Percentiles rank a stretch among this genome's conserved stretches.
Evolutionary conservation across 2,113 vertebrate species (phyloP).

Genomic region (Petrocephalus microphthalmus): DNA sequence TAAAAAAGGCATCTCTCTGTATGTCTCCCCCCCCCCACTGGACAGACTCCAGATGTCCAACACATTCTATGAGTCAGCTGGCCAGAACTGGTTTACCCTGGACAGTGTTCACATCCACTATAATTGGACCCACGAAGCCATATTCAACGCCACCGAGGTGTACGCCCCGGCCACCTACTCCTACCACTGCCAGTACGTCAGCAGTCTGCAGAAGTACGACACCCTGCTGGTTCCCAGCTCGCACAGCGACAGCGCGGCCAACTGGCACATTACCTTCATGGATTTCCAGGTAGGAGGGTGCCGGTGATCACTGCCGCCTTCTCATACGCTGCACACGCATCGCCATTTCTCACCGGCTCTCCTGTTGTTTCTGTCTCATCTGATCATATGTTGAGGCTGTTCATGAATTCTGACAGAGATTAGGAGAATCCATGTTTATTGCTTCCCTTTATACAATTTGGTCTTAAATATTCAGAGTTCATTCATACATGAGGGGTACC

Average conservation of each 20-base stretch:
- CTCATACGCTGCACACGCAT: background rate
- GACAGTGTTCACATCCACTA: conserved; percentile 85
- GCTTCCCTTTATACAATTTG: background rate
- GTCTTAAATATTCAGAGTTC: background rate
- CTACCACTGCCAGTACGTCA: conserved; percentile 84
- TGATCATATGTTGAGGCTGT: background rate
- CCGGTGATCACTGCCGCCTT: background rate
- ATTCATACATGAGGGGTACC: background rate
- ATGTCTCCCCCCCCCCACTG: conserved; percentile 10
- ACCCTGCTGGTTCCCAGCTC: conserved; percentile 77
- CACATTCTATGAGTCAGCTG: conserved; percentile 74
- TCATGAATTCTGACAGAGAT: background rate
- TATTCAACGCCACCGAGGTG: conserved; percentile 77
- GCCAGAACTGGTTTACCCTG: conserved; percentile 85
- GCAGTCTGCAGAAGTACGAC: conserved; percentile 78
- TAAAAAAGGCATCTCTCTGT: background rate
- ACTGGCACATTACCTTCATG: conserved; percentile 89
- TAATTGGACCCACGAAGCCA: conserved; percentile 82
- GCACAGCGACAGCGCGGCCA: conserved; percentile 63
- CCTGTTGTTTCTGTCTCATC: background rate
- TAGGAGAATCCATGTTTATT: background rate
- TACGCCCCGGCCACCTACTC: conserved; percentile 78
- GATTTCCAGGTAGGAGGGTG: conserved; percentile 81
- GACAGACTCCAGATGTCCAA: conserved; percentile 76
- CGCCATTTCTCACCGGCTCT: background rate